These are phyloP conservation scores for Pseudocheirus occidentalis DNA, from an alignment of 2,797 vertebrate genomes.

Conservation along the genomic window DNA sequence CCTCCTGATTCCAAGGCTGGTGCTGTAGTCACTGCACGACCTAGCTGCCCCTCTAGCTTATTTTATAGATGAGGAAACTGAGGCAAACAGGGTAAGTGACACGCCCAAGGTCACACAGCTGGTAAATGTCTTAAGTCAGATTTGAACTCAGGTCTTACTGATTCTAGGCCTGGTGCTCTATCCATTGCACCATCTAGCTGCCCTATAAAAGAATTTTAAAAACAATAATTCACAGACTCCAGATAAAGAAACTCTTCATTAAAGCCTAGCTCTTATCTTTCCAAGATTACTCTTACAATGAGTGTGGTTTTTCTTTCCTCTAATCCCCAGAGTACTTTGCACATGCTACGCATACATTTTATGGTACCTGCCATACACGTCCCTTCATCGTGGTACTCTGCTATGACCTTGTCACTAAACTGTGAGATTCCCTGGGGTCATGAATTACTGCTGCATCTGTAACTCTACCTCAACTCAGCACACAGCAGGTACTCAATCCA, in stretches of 20 bases:
- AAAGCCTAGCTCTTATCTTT: too few relatives aligned
- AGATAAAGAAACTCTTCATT: too few relatives aligned
- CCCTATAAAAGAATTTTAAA: too few relatives aligned
- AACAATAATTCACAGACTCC: too few relatives aligned
- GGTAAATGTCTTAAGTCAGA: background rate
- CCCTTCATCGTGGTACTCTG: too few relatives aligned
- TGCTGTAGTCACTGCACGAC: too few relatives aligned
- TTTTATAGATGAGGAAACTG: background rate
- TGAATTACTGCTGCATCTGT: background rate
- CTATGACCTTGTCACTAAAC: background rate
- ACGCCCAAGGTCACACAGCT: background rate
- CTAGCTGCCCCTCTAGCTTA: background rate
- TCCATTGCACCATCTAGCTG: too few relatives aligned
- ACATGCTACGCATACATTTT: background rate
- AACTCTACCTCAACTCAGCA: background rate
- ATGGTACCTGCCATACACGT: background rate
- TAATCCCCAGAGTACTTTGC: too few relatives aligned
- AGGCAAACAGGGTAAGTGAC: background rate
- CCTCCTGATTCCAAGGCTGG: background rate
- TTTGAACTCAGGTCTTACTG: background rate
- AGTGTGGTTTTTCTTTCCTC: too few relatives aligned
- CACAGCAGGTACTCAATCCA: too few relatives aligned
- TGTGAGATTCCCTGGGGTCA: too few relatives aligned
- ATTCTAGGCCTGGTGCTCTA: background rate
- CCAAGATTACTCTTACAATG: too few relatives aligned